Base-by-base conservation (phyloP, 2,797 vertebrate species). In the Dendrocincla tyrannina region DNA sequence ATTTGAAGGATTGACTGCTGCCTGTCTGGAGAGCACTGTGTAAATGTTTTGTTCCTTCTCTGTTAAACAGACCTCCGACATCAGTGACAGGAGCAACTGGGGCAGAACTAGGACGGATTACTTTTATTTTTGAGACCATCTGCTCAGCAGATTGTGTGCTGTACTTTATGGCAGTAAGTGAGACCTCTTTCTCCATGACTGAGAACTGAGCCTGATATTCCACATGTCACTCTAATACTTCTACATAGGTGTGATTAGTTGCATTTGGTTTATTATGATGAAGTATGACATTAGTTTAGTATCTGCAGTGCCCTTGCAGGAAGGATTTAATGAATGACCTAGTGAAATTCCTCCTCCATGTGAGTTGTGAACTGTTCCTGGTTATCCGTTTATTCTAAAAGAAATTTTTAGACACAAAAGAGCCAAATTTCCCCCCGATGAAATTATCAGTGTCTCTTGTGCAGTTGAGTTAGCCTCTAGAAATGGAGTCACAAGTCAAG, bases 151-250 rank as follows among this genome's bases (percentile, higher is more conserved):
- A 99, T 96, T 99, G 99, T 63, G 99, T 99, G 89, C 98, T 99
- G 44, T 99, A 99, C 98, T 99, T 99, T 88, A 99, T 99, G 99
- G 99, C 98, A 98, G 99, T 99, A 98, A 99, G 99, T 96, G 78
- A 41, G 74, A 91, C 72, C 59, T 85, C 22, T 46, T 39, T 50
- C 25, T 91, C 55, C 70, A 30, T 86, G 82, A 35, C 68, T 63
- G 44, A 89, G n/a, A 73, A 74, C 41, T 76, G 27, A 72, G 50
- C 32, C 78, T 90, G 47, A 37, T 46, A 7, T 78, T 88, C 79
- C 67, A 76, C 59, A 20, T 37, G 52, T 42, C 50, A 49, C 33
- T 93, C 69, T 75, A 81, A 63, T 89, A 58, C 33, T 56, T 94
- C n/a, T 89, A 24, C 69, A 56, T 41, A 85, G 66, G 42, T 8